These are phyloP conservation scores for Liposcelis brunnea DNA, from an alignment of 2,888 invertebrate species.

Conservation along the genomic window DNA sequence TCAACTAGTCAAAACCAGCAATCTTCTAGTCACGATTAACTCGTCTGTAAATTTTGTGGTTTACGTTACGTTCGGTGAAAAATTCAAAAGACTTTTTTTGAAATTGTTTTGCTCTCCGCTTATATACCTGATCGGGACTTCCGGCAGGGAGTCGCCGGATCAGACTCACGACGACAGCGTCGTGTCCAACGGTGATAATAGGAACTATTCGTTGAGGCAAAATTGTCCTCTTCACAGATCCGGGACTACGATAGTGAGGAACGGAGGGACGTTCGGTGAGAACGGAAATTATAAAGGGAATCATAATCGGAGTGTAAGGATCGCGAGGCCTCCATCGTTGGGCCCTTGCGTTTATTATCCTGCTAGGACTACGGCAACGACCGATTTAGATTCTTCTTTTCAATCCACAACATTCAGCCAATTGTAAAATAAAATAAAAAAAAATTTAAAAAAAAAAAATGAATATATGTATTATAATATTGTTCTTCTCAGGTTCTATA, in stretches of 20 bases:
- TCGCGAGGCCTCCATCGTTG: constrained; percentile 25
- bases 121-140: constrained; percentile 29
- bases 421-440: constrained; percentile 13
- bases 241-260: constrained; percentile 20
- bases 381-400: not conserved
- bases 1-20: constrained; percentile 63
- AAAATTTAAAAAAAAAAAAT: too few relatives aligned
- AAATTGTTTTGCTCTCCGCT: constrained; percentile 50
- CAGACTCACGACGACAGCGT: constrained; percentile 67
- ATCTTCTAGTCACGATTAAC: constrained; percentile 89
- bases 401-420: constrained; percentile 6
- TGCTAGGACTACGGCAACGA: constrained; percentile 21
- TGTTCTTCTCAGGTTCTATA: too few relatives aligned
- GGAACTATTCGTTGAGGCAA: constrained; percentile 42
- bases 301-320: constrained; percentile 18
- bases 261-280: constrained; percentile 16
- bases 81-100: constrained; percentile 77
- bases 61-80: constrained; percentile 94
- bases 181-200: constrained; percentile 52
- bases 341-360: constrained; percentile 39
- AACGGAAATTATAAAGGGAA: not conserved
- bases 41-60: constrained; percentile 96
- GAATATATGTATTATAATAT: too few relatives aligned
- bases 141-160: constrained; percentile 49
- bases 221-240: constrained; percentile 24